Evolutionary conservation across 1,140 invertebrate genomes (phyloP).

Genomic region (Eciton burchellii): DNA sequence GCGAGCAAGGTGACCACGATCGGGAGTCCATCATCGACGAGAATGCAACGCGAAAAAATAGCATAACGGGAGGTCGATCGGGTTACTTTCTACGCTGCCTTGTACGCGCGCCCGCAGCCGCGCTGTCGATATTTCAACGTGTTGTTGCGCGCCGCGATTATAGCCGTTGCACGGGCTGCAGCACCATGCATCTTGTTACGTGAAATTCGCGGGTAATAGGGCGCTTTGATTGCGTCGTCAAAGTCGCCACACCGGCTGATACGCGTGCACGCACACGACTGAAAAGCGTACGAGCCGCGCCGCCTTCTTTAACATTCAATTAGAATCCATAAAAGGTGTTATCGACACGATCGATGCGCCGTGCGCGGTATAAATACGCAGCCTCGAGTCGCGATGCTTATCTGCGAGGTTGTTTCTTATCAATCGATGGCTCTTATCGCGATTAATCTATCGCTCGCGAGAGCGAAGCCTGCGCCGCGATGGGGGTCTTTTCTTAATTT

Average conservation of each 20-base stretch:
- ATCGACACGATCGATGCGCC: not conserved
- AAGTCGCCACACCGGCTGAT: conserved; percentile 26
- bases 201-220: conserved; percentile 55
- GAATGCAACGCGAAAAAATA: conserved; percentile 50
- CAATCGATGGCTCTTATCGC: not conserved
- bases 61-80: conserved; percentile 59
- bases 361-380: not conserved
- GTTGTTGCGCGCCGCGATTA: conserved; percentile 46
- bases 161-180: conserved; percentile 42
- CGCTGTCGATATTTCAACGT: conserved; percentile 57
- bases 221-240: conserved; percentile 55
- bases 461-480: too few species aligned
- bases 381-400: not conserved
- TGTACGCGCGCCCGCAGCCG: conserved; percentile 31
- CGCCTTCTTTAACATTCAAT: conserved; percentile 34
- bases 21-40: conserved; percentile 56
- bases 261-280: too few species aligned
- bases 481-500: not conserved
- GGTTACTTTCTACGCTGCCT: conserved; percentile 69
- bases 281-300: conserved; percentile 10
- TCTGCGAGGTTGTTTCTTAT: not conserved
- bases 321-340: not conserved
- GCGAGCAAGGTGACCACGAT: conserved; percentile 33
- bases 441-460: not conserved
- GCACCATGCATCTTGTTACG: conserved; percentile 57